Conservation (phyloP, 2,888 invertebrate genomes). For the Apamea crenata region DNA sequence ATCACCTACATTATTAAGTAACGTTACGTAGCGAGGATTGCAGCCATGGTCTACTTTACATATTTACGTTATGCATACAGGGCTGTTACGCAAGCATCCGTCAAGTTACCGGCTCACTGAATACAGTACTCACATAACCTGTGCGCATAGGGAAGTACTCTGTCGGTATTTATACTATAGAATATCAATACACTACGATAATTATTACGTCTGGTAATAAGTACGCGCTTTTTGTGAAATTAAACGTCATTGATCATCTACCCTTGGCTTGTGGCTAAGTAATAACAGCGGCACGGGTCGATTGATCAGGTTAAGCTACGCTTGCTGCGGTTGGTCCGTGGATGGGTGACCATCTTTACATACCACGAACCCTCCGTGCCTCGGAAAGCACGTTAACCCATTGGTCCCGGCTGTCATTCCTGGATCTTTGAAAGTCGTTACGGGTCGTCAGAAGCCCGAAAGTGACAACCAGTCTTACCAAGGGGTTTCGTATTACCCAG, state of each 20-base stretch:
- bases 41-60: constrained; percentile 34
- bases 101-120: constrained; percentile 46
- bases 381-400: no score
- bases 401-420: no score
- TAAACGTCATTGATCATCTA: background rate
- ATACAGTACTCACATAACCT: constrained; percentile 30
- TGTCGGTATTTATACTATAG: constrained; percentile 19
- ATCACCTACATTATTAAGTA: constrained; percentile 4
- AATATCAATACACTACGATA: background rate
- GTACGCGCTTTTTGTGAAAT: background rate
- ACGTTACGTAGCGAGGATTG: constrained; percentile 17
- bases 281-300: no score
- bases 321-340: no score
- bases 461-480: no score
- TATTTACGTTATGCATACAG: constrained; percentile 38
- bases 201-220: background rate
- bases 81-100: constrained; percentile 42
- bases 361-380: no score
- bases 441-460: no score
- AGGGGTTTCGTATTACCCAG: no score
- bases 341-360: no score
- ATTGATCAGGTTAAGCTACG: no score
- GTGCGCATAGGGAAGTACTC: constrained; percentile 37
- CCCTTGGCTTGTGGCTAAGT: background rate
- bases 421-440: no score